Conservation (phyloP, 2,113 vertebrate genomes). For the Paracyprichromis sp. region DNA sequence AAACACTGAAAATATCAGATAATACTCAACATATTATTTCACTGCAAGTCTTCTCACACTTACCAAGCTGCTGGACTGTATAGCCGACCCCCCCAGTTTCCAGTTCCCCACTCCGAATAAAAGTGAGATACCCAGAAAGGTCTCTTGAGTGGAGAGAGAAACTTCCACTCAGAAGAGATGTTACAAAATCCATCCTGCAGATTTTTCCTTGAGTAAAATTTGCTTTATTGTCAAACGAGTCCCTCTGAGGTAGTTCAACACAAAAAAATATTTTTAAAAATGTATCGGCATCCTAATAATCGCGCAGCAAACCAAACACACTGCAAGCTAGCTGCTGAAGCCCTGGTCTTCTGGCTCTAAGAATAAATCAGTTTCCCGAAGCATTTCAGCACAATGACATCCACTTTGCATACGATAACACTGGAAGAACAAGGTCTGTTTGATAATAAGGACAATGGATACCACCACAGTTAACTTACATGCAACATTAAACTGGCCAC, state of each 20-base stretch:
- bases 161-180: neutral
- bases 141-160: neutral
- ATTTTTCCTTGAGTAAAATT: neutral
- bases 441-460: neutral
- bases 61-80: neutral
- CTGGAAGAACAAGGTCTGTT: neutral
- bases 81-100: neutral
- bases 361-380: slow-evolving; percentile 4
- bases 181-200: neutral
- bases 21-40: neutral
- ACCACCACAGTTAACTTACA: slow-evolving; percentile 9
- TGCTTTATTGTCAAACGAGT: neutral
- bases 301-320: neutral
- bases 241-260: neutral
- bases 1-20: neutral
- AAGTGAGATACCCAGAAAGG: neutral
- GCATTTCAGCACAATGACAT: neutral
- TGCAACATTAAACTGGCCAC: slow-evolving; percentile 17
- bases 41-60: neutral
- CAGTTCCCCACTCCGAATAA: neutral
- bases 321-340: neutral
- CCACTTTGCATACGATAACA: neutral
- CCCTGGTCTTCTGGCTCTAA: neutral
- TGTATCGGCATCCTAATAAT: neutral
- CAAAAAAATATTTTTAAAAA: neutral